These are phyloP conservation scores for Hoplodrina blanda DNA, from an alignment of 2,888 invertebrate genomes.

Conservation along the genomic window DNA sequence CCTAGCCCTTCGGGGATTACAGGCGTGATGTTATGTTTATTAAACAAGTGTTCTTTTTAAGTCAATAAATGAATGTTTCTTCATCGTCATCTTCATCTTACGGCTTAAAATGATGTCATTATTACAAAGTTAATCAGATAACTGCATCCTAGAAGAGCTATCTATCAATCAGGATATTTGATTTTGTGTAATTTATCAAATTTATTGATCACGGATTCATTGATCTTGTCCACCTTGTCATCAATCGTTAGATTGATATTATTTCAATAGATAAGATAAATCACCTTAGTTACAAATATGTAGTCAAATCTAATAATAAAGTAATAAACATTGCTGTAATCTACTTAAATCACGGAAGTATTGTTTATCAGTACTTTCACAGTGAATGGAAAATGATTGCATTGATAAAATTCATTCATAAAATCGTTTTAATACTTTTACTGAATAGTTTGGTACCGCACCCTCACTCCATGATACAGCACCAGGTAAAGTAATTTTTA, in stretches of 20 bases:
- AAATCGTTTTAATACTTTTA: conserved; percentile 27
- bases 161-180: not conserved
- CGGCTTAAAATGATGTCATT: conserved; percentile 15
- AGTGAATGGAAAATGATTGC: conserved; percentile 23
- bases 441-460: conserved; percentile 28
- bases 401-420: conserved; percentile 58
- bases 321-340: conserved; percentile 26
- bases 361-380: conserved; percentile 46
- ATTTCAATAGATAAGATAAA: conserved; percentile 26
- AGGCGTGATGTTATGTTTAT: no score
- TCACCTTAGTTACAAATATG: conserved; percentile 1
- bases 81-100: no score
- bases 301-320: conserved; percentile 18
- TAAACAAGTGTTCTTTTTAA: not conserved
- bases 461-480: conserved; percentile 36
- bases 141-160: conserved; percentile 3
- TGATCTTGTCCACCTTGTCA: not conserved
- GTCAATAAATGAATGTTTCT: no score
- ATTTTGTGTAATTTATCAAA: conserved; percentile 10
- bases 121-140: not conserved
- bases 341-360: conserved; percentile 3
- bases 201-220: conserved; percentile 16
- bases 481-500: conserved; percentile 70
- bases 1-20: no score
- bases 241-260: not conserved